Evolutionary conservation across 2,888 invertebrate species (phyloP), one percentile per base, ranked within the genome.

Genomic region (Pyrgus malvae): DNA sequence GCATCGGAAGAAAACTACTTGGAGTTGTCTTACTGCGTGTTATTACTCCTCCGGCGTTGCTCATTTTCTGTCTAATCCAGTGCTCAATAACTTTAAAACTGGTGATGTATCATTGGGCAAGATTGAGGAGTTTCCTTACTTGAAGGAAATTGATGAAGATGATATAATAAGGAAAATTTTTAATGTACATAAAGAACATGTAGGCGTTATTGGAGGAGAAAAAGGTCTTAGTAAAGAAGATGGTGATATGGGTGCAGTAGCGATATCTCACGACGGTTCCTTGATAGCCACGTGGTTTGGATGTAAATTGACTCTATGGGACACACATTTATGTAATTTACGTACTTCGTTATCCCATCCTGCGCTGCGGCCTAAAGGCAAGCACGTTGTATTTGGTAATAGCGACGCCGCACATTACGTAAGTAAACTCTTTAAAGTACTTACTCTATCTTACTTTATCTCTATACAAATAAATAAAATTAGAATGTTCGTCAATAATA

Each of bases 231-330:
- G 69, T 56, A 69, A 65, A 1, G 66, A 76, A 41, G 68, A 67
- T n/a, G 76, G 61, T n/a, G 76, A 76, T 23, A 85, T 90, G 83
- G 88, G 88, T 0, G 86, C 83, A 1, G 82, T 86, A 3, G 87
- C 86, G 8, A 81, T 91, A 60, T 89, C 90, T 0, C 81, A 83
- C 40, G 91, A 90, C 19, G 90, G 91, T 0, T 91, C 91, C 0
- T 62, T 90, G 51, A 87, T 90, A n/a, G 91, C 91, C 0, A 90
- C 89, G 1, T 91, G 90, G 91, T 90, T 89, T 50, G 91, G 90
- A 0, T 75, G 79, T 33, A 90, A 90, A 57, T 64, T 91, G 48
- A 89, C 90, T 0, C 53, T 91, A 23, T 91, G 91, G 91, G 91
- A 91, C 58, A 78, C 86, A 0, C 80, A 85, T 58, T 57, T 80